Conservation (phyloP, 2,888 invertebrate species). For the Tenthredo amoena region DNA sequence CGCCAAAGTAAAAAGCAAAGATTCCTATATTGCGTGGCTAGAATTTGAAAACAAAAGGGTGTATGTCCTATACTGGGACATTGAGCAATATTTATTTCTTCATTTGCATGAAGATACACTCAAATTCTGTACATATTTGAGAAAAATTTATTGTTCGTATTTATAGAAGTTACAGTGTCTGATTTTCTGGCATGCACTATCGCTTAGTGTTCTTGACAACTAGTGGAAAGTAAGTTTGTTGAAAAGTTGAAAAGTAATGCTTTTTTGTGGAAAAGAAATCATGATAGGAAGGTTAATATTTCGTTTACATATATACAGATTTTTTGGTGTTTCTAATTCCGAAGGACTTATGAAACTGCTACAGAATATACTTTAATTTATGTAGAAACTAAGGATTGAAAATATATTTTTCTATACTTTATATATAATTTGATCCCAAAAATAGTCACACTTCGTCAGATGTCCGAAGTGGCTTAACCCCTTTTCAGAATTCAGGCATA, state of each 20-base stretch:
- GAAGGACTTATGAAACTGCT: not conserved
- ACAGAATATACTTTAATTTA: constrained; percentile 6
- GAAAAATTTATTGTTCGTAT: not conserved
- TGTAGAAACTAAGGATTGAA: not conserved
- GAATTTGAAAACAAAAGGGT: not conserved
- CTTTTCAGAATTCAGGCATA: not conserved
- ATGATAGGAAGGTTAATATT: not conserved
- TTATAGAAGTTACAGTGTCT: not conserved
- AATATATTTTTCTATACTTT: not conserved
- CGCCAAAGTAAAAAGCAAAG: too few species aligned
- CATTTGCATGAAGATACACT: too few species aligned
- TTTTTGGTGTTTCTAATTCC: not conserved
- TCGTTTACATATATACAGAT: not conserved
- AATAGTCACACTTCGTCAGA: not conserved
- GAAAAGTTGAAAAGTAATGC: not conserved
- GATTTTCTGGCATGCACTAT: not conserved
- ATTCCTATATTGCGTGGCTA: too few species aligned
- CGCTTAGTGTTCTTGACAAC: not conserved
- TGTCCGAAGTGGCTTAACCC: not conserved
- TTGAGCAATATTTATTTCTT: not conserved
- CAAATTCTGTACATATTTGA: too few species aligned
- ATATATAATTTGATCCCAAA: not conserved
- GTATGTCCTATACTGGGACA: not conserved
- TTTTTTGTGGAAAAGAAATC: not conserved
- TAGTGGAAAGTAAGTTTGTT: not conserved